phyloP scores from a whole-genome alignment of 1,140 invertebrate genomes.

The Oreohelix idahoensis region DNA sequence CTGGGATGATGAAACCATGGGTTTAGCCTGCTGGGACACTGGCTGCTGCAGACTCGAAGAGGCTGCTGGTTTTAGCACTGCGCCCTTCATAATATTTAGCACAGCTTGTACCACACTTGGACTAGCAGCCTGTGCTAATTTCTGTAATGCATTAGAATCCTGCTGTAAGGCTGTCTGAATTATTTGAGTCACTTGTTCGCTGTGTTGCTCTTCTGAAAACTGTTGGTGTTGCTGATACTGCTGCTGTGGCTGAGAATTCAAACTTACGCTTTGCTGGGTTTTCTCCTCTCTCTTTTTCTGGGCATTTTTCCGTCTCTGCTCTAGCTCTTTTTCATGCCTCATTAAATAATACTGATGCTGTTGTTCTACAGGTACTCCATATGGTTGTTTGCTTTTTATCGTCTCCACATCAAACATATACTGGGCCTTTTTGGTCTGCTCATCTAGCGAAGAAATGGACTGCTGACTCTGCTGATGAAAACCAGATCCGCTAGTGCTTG shows the following conservation, averaged over 20 bases:
- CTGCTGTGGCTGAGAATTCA: constrained; percentile 26
- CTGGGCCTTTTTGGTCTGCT: neutral
- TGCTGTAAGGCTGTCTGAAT: constrained; percentile 26
- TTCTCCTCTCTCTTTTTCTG: constrained; percentile 2
- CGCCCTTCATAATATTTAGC: constrained; percentile 16
- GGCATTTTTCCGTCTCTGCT: constrained; percentile 19
- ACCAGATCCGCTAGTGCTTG: neutral
- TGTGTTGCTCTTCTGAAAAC: constrained; percentile 48
- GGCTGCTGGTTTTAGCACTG: neutral
- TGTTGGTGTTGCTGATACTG: constrained; percentile 52
- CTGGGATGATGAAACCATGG: neutral
- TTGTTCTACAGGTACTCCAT: constrained; percentile 15
- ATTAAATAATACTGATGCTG: constrained; percentile 24
- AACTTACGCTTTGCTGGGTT: neutral
- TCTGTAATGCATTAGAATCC: constrained; percentile 15
- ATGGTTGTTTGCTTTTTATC: constrained; percentile 14
- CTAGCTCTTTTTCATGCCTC: constrained; percentile 16
- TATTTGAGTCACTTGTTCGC: constrained; percentile 10
- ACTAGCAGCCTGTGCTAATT: constrained; percentile 1
- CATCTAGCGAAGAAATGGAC: neutral
- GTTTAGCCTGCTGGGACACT: neutral
- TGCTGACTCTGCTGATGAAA: neutral
- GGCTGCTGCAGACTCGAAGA: neutral
- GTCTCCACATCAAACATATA: constrained; percentile 20
- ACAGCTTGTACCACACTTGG: constrained; percentile 20